These are phyloP conservation scores for Ephydatia muelleri DNA, from an alignment of 37 sponge, comb jelly and placozoan species.

Conservation along the genomic window DNA sequence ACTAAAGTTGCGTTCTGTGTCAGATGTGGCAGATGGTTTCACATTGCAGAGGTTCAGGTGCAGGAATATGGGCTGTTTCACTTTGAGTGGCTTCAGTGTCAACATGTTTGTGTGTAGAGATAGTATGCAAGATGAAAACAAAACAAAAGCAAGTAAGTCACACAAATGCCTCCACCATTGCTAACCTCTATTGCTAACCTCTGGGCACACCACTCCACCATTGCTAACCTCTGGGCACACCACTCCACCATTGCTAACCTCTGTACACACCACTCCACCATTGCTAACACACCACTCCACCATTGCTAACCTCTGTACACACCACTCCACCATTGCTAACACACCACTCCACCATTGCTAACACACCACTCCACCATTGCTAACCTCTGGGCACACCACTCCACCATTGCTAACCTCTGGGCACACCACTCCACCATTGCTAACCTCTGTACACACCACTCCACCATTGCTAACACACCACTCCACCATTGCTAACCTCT, in stretches of 20 bases:
- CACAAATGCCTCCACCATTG: no score
- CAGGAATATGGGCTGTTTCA: constrained; percentile 58
- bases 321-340: constrained; percentile 51
- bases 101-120: background rate
- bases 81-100: constrained; percentile 23
- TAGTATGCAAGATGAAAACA: background rate
- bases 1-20: constrained; percentile 82
- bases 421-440: no score
- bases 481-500: no score
- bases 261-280: constrained; percentile 52
- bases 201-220: no score
- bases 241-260: constrained; percentile 48
- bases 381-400: no score
- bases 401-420: no score
- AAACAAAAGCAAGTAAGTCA: background rate
- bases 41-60: constrained; percentile 82
- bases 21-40: constrained; percentile 43
- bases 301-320: constrained; percentile 45
- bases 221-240: constrained; percentile 52
- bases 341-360: no score
- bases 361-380: no score
- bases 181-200: constrained; percentile 61
- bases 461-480: no score
- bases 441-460: no score
- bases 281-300: no score